Evolutionary conservation across 2,113 vertebrate genomes (phyloP).

Genomic region (Propithecus coquereli): DNA sequence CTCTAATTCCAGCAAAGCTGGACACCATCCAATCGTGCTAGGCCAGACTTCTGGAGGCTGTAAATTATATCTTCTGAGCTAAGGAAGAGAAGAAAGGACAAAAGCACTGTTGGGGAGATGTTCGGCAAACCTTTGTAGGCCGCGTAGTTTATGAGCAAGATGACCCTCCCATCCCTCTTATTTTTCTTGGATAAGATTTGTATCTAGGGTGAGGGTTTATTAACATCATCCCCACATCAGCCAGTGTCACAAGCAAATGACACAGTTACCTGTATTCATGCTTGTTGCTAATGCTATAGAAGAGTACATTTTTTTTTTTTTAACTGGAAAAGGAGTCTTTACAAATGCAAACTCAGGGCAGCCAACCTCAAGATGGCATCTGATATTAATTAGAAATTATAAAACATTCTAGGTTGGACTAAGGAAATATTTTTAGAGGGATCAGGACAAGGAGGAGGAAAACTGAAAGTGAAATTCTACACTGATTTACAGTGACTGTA

Average conservation of each 20-base stretch:
- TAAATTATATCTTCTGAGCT: conserved; percentile 15
- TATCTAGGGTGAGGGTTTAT: neutral
- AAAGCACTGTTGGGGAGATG: neutral
- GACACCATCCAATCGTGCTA: neutral
- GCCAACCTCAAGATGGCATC: conserved; percentile 37
- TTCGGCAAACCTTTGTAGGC: neutral
- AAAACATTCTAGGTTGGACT: conserved; percentile 40
- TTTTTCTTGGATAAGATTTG: conserved; percentile 8
- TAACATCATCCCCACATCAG: neutral
- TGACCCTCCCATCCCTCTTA: neutral
- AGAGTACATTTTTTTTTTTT: conserved; percentile 35
- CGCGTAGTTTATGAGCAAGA: neutral
- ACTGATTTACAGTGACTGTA: neutral
- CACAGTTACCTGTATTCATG: neutral
- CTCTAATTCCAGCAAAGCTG: conserved; percentile 38
- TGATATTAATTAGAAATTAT: conserved; percentile 43
- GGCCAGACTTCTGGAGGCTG: neutral
- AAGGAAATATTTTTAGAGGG: conserved; percentile 18
- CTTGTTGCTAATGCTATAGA: conserved; percentile 3
- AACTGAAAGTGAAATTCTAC: neutral
- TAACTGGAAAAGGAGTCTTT: conserved; percentile 17
- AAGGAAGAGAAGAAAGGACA: conserved; percentile 37
- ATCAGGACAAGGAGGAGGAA: neutral
- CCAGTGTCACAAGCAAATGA: neutral
- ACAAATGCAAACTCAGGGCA: conserved; percentile 21